Evolutionary conservation across 2,888 invertebrate species (phyloP).

Genomic region (Trachelus troglodyta): DNA sequence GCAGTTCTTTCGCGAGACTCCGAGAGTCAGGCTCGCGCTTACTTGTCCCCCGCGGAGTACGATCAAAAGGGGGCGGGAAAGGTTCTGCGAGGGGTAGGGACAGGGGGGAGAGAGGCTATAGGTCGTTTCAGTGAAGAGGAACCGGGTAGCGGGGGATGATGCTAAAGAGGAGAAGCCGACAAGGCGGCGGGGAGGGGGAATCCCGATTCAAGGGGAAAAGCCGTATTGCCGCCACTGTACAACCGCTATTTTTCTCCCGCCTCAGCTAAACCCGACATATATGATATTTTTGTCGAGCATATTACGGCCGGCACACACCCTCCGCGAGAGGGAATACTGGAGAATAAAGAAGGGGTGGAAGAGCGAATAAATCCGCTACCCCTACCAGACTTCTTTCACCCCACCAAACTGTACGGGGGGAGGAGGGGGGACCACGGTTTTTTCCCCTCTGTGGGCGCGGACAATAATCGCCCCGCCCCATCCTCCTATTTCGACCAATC

Average conservation of each 20-base stretch:
- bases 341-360: slow-evolving; percentile 20
- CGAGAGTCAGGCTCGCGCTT: slow-evolving; percentile 42
- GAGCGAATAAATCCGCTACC: slow-evolving; percentile 48
- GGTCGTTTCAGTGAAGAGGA: background rate
- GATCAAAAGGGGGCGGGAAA: slow-evolving; percentile 50
- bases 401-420: slow-evolving; percentile 27
- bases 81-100: slow-evolving; percentile 15
- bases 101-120: background rate
- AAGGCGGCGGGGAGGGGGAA: background rate
- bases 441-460: slow-evolving; percentile 69
- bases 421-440: slow-evolving; percentile 58
- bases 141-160: slow-evolving; percentile 45
- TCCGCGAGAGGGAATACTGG: slow-evolving; percentile 3
- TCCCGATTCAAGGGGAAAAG: slow-evolving; percentile 27
- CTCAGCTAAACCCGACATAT: slow-evolving; percentile 1
- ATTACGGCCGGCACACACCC: slow-evolving; percentile 7
- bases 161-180: background rate
- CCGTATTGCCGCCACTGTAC: slow-evolving; percentile 11
- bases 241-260: slow-evolving; percentile 20
- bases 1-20: slow-evolving; percentile 48
- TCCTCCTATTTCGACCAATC: slow-evolving; percentile 37
- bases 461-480: slow-evolving; percentile 67
- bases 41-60: slow-evolving; percentile 40
- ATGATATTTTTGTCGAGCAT: slow-evolving; percentile 2
- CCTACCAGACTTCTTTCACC: slow-evolving; percentile 57